Percentiles rank a stretch among this genome's conserved stretches.
Conservation (phyloP, 2,797 vertebrate species). For the Tarsius wallacei region DNA sequence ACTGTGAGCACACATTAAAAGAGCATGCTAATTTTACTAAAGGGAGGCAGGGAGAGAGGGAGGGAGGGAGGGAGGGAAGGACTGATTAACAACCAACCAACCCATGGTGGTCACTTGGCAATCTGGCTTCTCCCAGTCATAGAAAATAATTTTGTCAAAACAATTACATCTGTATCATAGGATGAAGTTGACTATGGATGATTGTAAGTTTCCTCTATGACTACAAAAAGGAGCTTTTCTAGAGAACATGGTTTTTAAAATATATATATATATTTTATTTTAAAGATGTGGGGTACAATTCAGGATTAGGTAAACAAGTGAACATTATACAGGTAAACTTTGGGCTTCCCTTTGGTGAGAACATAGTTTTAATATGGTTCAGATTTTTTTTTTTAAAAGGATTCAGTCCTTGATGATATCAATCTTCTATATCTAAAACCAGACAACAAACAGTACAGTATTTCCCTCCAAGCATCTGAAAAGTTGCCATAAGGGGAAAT, state of each 20-base stretch:
- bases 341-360: too few species aligned
- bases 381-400: not conserved
- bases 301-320: too few species aligned
- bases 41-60: slow-evolving; percentile 90
- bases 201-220: not conserved
- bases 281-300: too few species aligned
- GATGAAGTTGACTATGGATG: not conserved
- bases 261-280: too few species aligned
- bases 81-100: not conserved
- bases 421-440: not conserved
- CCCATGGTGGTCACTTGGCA: not conserved
- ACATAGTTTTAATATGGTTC: not conserved
- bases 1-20: not conserved
- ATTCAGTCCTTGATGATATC: not conserved
- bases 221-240: not conserved
- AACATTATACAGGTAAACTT: too few species aligned
- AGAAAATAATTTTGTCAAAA: not conserved
- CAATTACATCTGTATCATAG: not conserved
- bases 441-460: not conserved
- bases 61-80: slow-evolving; percentile 72
- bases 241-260: not conserved
- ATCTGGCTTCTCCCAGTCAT: not conserved
- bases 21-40: slow-evolving; percentile 10
- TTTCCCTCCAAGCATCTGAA: not conserved
- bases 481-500: not conserved